These are phyloP conservation scores for Epinephelus moara DNA, from an alignment of 2,113 vertebrate species.

Conservation along the genomic window DNA sequence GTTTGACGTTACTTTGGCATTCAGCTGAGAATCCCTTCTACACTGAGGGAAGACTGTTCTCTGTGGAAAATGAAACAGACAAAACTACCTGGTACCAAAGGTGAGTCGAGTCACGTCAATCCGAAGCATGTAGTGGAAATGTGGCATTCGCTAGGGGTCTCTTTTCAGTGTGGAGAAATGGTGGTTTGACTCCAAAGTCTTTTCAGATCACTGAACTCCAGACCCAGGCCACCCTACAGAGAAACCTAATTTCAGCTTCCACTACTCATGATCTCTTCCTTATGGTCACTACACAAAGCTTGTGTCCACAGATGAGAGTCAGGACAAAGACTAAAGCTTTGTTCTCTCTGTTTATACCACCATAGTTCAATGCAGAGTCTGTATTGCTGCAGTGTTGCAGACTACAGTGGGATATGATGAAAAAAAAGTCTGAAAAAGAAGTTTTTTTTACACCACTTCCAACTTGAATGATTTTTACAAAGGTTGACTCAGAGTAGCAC, in stretches of 20 bases:
- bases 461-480: constrained; percentile 67
- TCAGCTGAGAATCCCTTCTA: too few relatives aligned
- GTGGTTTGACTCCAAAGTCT: constrained; percentile 10
- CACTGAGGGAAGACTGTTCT: too few relatives aligned
- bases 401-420: constrained; percentile 18
- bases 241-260: constrained; percentile 25
- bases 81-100: too few relatives aligned
- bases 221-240: background rate
- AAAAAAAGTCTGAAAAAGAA: constrained; percentile 35
- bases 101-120: too few relatives aligned
- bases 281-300: constrained; percentile 19
- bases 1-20: too few relatives aligned
- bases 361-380: background rate
- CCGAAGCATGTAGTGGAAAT: too few relatives aligned
- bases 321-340: constrained; percentile 7
- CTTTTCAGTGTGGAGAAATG: background rate
- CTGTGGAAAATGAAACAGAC: too few relatives aligned
- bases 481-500: constrained; percentile 67
- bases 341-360: constrained; percentile 11
- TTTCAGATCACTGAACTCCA: constrained; percentile 32
- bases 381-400: constrained; percentile 16
- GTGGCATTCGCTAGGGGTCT: background rate
- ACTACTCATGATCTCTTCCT: constrained; percentile 6
- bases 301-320: constrained; percentile 8
- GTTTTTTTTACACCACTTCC: constrained; percentile 53